Evolutionary conservation across 2,888 invertebrate genomes (phyloP), one percentile per base, ranked within the genome.

Genomic region (Dolichomitus sp.): DNA sequence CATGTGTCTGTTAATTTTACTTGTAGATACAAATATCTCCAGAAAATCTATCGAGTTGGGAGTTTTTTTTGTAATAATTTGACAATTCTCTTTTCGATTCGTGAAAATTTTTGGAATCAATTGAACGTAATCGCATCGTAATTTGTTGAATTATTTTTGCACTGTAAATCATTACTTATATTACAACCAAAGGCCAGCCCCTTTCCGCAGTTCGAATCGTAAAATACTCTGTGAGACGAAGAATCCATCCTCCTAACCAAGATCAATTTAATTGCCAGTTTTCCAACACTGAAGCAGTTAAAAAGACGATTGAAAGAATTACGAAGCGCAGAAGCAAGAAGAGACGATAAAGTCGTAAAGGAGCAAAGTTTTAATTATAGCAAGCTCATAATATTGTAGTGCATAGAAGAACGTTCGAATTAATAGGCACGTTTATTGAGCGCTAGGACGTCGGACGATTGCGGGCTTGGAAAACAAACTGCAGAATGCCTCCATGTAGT

Each of bases 291-390:
- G 7, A 57, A 57, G 57, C 57, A 27, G 14, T 57, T 57, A 30
- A 57, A 54, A 54, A 27, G 54, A 37, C 33, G 61, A 37, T 61
- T 33, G 37, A 11, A 63, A n/a, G 17, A 19, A 40, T 37, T 33
- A 61, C 37, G 40, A 61, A 61, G 37, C 19, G 30, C 11, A 12
- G 52, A 1, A 33, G 40, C 57, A 17, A 40, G 61, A 61, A 17
- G 9, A 7, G 37, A 61, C 40, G 33, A 63, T 19, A 11, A 19
- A 63, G 42, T 48, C 66, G 66, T 50, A 27, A 33, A 33, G 50
- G 50, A 37, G 66, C 50, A 50, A 54, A 70, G 42, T 57, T 70
- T 70, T 30, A 27, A 27, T 57, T 42, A n/a, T 30, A 70, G 30
- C 27, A 11, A 4, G 12, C 57, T 70, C 70, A 23, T 70, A 30